These are phyloP conservation scores for Lycocorax pyrrhopterus DNA, from an alignment of 2,113 vertebrate genomes.

Conservation along the genomic window DNA sequence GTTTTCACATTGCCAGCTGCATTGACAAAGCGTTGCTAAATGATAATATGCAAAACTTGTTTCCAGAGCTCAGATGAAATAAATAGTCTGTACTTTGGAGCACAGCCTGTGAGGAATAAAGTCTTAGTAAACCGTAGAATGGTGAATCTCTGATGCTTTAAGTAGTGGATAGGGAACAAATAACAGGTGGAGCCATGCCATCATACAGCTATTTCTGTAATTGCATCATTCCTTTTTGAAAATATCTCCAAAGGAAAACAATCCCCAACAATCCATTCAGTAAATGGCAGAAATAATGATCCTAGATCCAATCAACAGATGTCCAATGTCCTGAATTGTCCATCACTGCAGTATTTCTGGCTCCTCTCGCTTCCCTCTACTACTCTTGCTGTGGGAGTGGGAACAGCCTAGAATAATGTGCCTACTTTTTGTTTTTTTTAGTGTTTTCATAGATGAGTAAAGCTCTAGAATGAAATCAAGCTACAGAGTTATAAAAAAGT, in stretches of 20 bases:
- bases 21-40: background rate
- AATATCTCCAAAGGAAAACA: background rate
- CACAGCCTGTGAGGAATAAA: background rate
- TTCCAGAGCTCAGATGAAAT: background rate
- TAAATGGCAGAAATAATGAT: background rate
- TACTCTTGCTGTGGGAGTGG: background rate
- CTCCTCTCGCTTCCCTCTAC: background rate
- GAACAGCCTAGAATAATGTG: background rate
- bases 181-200: background rate
- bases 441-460: background rate
- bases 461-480: background rate
- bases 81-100: background rate
- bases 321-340: background rate
- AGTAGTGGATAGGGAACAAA: background rate
- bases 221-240: background rate
- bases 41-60: background rate
- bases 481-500: background rate
- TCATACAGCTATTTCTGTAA: background rate
- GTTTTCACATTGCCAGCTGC: background rate
- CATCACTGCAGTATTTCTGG: background rate
- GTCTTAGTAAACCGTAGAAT: background rate
- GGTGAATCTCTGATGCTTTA: background rate
- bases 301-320: background rate
- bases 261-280: background rate
- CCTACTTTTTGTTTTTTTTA: background rate